Percentiles rank a stretch among this genome's conserved stretches.
Conservation (phyloP, 2,888 invertebrate species). For the Dynastes grantii region DNA sequence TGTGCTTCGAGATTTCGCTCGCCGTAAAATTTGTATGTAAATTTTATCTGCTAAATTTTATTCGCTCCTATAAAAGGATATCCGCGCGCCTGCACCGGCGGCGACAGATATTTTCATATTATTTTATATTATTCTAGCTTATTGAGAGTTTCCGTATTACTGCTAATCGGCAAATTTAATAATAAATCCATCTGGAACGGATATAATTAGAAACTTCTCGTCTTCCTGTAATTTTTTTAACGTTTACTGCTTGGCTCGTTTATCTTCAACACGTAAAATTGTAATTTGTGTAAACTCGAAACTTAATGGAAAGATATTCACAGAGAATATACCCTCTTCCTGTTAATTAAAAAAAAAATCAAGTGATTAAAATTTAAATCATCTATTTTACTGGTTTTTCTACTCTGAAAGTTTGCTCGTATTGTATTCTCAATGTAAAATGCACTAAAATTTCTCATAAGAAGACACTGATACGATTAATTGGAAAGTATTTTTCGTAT, state of each 20-base stretch:
- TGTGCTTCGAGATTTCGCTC: constrained; percentile 62
- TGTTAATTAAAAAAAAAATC: no score
- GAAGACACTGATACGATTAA: no score
- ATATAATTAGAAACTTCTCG: constrained; percentile 17
- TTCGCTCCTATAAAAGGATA: constrained; percentile 50
- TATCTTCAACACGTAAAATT: no score
- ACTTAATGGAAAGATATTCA: no score
- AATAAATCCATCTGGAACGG: constrained; percentile 15
- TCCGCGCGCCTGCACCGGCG: constrained; percentile 29
- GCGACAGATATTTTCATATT: constrained; percentile 50
- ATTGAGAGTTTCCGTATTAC: constrained; percentile 27
- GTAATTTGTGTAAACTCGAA: no score
- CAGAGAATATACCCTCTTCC: no score
- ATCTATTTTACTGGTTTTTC: no score
- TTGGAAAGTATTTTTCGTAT: no score
- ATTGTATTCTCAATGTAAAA: no score
- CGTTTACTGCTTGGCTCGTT: neutral
- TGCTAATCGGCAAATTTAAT: constrained; percentile 30
- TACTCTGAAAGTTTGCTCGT: no score
- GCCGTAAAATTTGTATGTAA: constrained; percentile 65
- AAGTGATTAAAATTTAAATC: no score
- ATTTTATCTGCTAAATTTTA: constrained; percentile 61
- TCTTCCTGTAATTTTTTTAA: neutral
- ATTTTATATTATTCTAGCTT: constrained; percentile 51
- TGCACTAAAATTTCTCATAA: no score